A percentile compares a stretch with the other conserved stretches of the same genome.
phyloP scores from a whole-genome alignment of 2,797 vertebrate species.

The Sebastes trivittatus region DNA sequence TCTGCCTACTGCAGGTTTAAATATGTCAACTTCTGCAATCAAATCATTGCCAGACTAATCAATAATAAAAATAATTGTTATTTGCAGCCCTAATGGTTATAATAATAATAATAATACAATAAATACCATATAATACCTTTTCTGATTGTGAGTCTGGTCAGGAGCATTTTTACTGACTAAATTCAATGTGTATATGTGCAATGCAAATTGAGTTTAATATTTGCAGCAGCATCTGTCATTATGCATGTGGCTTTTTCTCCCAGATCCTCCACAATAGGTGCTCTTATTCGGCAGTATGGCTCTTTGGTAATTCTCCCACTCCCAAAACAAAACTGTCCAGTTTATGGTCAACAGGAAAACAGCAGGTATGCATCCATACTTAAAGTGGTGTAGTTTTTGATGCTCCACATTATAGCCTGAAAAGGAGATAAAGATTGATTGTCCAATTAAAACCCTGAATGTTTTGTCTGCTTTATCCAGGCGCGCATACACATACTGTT shows the following conservation, averaged over 20 bases:
- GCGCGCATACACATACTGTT: neutral
- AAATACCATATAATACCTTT: neutral
- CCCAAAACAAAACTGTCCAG: neutral
- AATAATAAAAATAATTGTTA: neutral
- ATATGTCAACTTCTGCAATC: too few species aligned
- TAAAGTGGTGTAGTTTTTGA: neutral
- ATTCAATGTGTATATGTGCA: neutral
- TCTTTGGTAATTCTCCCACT: neutral
- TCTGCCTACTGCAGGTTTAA: too few species aligned
- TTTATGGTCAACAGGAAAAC: neutral
- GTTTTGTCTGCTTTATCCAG: neutral
- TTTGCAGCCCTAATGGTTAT: neutral
- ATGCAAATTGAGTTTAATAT: neutral
- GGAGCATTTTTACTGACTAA: neutral
- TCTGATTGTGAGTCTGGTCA: neutral
- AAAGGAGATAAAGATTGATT: neutral
- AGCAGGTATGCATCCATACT: neutral
- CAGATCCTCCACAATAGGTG: neutral
- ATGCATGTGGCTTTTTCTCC: neutral
- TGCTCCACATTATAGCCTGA: neutral
- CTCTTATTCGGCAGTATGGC: neutral
- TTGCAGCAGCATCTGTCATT: neutral
- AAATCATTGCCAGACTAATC: neutral
- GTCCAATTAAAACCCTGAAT: neutral
- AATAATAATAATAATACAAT: neutral